phyloP scores from a whole-genome alignment of 2,888 invertebrate genomes.

The Strigamia transsilvanica region DNA sequence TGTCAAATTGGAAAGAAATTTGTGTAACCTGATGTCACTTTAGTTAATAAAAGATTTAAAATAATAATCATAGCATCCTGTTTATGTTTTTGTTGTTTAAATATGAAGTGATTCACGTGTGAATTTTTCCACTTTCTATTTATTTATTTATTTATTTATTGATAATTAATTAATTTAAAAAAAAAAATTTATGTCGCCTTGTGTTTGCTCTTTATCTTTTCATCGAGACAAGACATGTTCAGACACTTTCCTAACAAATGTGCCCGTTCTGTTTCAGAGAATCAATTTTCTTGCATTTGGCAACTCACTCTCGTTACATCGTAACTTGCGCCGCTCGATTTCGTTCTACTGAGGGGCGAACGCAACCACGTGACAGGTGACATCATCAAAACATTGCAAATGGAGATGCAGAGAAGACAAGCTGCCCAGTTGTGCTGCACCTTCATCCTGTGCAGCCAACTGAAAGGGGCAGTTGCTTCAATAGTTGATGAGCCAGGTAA shows the following conservation, averaged over 20 bases:
- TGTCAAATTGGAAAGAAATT: too few species aligned
- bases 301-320: neutral
- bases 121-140: neutral
- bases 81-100: neutral
- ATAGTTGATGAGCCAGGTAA: constrained; percentile 2
- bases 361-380: neutral
- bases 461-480: neutral
- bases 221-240: neutral
- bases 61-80: neutral
- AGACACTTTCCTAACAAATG: neutral
- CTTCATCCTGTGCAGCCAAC: neutral
- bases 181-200: too few species aligned
- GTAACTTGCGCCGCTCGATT: neutral
- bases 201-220: neutral
- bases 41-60: neutral
- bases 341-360: neutral
- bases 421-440: constrained; percentile 8
- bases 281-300: neutral
- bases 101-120: neutral
- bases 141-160: neutral
- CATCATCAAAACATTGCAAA: constrained; percentile 8
- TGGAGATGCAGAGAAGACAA: constrained; percentile 8
- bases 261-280: neutral
- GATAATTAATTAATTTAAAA: neutral
- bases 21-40: neutral